phyloP scores from a whole-genome alignment of 2,113 vertebrate genomes.

The Phalacrocorax aristotelis region DNA sequence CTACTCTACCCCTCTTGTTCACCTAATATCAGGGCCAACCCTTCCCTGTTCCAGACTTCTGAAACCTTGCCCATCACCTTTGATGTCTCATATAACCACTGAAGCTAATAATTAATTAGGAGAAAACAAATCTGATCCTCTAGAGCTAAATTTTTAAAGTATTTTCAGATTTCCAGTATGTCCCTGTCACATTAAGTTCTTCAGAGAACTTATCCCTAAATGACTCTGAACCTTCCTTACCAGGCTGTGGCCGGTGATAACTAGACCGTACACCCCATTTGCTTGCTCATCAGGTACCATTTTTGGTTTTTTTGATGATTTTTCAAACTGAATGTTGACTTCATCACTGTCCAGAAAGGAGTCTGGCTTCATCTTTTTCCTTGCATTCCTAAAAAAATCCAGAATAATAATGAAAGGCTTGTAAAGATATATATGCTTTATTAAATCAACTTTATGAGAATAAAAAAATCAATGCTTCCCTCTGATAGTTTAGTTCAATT shows the following conservation, averaged over 20 bases:
- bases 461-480: neutral
- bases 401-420: neutral
- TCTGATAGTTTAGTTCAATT: neutral
- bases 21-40: neutral
- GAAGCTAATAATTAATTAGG: neutral
- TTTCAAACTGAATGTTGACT: slow-evolving; percentile 67
- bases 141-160: neutral
- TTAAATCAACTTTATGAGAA: neutral
- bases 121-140: neutral
- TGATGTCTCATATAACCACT: neutral
- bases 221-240: slow-evolving; percentile 70
- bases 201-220: neutral
- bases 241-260: slow-evolving; percentile 92
- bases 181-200: neutral
- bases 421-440: neutral
- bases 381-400: slow-evolving; percentile 74
- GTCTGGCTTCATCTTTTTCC: slow-evolving; percentile 81
- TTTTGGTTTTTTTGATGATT: neutral
- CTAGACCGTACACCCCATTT: slow-evolving; percentile 83
- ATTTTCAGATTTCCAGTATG: neutral
- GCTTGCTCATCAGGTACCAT: slow-evolving; percentile 81
- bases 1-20: neutral
- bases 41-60: neutral
- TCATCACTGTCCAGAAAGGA: slow-evolving; percentile 68
- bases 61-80: neutral